phyloP scores from a whole-genome alignment of 2,797 vertebrate species.

The Schizopygopsis pylzovi region DNA sequence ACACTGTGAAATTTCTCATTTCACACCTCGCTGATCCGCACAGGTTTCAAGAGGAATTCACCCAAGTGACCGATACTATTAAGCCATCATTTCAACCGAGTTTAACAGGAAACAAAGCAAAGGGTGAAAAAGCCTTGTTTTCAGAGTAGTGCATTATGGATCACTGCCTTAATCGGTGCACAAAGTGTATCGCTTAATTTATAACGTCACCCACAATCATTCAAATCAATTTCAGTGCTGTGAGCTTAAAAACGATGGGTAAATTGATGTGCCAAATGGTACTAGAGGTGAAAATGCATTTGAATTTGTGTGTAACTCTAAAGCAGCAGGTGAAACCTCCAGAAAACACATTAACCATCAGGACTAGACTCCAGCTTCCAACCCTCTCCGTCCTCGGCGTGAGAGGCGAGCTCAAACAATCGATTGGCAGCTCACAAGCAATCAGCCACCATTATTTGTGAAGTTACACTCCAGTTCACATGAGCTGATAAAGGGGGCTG shows the following conservation, averaged over 20 bases:
- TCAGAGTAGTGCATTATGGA: constrained; percentile 19
- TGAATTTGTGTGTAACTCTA: constrained; percentile 10
- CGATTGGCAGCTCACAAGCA: constrained; percentile 82
- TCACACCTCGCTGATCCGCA: constrained; percentile 72
- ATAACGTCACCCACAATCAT: constrained; percentile 38
- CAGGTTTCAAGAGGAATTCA: constrained; percentile 66
- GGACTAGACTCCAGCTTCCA: constrained; percentile 34
- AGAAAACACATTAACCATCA: constrained; percentile 58
- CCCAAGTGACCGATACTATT: constrained; percentile 66
- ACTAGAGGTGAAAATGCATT: constrained; percentile 40
- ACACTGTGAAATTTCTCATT: constrained; percentile 79
- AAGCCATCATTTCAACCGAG: constrained; percentile 71
- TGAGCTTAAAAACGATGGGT: constrained; percentile 12
- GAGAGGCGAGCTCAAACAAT: constrained; percentile 65
- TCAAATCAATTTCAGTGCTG: constrained; percentile 42
- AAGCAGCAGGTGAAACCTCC: neutral
- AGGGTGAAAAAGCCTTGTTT: constrained; percentile 55
- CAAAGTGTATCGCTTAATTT: neutral
- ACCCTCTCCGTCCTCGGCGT: constrained; percentile 49
- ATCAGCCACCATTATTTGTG: constrained; percentile 90
- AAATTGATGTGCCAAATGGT: constrained; percentile 18
- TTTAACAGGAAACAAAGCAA: constrained; percentile 58
- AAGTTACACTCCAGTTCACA: constrained; percentile 93
- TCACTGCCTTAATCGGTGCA: constrained; percentile 15
- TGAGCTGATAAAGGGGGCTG: constrained; percentile 82